phyloP scores from a whole-genome alignment of 1,140 invertebrate genomes.

The Monomorium pharaonis region DNA sequence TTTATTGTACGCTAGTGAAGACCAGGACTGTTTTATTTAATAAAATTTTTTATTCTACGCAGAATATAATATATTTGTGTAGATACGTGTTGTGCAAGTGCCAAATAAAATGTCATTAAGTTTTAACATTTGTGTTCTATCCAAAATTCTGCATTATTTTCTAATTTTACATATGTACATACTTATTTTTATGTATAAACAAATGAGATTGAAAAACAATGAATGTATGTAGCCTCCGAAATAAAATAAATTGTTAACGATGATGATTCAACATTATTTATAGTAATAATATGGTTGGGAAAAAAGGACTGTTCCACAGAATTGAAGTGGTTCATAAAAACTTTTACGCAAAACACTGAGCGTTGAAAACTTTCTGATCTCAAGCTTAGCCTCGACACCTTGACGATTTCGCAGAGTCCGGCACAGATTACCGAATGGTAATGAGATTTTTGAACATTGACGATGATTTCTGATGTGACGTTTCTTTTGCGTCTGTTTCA shows the following conservation, averaged over 20 bases:
- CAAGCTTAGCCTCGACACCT: background rate
- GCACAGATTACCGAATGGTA: slow-evolving; percentile 1
- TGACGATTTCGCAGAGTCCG: background rate
- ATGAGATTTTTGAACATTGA: background rate
- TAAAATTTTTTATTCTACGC: background rate
- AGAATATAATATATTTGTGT: too few species aligned
- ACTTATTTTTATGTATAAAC: background rate
- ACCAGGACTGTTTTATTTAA: background rate
- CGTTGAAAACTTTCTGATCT: background rate
- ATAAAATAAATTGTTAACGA: background rate
- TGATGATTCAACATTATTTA: background rate
- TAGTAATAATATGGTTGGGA: background rate
- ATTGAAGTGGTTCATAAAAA: background rate
- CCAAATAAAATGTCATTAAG: slow-evolving; percentile 35
- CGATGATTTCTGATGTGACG: background rate
- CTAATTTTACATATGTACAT: background rate
- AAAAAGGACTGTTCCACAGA: background rate
- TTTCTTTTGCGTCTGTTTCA: slow-evolving; percentile 63
- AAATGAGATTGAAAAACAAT: background rate
- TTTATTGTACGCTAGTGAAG: background rate
- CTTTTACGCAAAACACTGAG: background rate
- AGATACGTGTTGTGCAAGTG: background rate
- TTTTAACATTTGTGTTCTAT: background rate
- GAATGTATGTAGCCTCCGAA: background rate
- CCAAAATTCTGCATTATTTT: background rate